These are phyloP conservation scores for Pachypanchax playfairii DNA, from an alignment of 2,113 vertebrate genomes.

Conservation along the genomic window DNA sequence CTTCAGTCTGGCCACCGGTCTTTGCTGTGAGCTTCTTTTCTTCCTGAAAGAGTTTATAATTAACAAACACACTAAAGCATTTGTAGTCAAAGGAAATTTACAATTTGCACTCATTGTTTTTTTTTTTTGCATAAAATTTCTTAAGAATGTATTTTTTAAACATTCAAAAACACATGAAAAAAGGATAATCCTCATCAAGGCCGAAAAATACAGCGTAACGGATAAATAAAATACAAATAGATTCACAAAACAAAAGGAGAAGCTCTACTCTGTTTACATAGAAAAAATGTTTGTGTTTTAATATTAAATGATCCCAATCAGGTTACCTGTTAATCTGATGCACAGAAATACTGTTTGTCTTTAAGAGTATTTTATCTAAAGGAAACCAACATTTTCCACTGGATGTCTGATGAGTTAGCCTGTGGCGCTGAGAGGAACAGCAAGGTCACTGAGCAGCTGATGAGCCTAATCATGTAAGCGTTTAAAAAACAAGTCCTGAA, in stretches of 20 bases:
- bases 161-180: not conserved
- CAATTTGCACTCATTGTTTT: not conserved
- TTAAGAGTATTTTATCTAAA: not conserved
- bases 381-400: not conserved
- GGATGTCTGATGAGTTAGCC: too few relatives aligned
- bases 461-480: not conserved
- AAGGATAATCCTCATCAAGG: not conserved
- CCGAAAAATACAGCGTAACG: not conserved
- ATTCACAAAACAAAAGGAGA: too few relatives aligned
- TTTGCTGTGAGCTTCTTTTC: conserved; percentile 35
- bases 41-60: conserved; percentile 17
- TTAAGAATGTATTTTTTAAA: not conserved
- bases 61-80: not conserved
- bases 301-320: too few relatives aligned
- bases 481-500: not conserved
- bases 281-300: too few relatives aligned
- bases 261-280: too few relatives aligned
- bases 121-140: not conserved
- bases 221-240: too few relatives aligned
- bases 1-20: conserved; percentile 52
- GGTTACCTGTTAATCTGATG: too few relatives aligned
- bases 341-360: not conserved
- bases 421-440: too few relatives aligned
- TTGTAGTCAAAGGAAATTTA: not conserved
- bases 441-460: not conserved